A percentile compares a stretch with the other conserved stretches of the same genome.
phyloP scores from a whole-genome alignment of 2,113 vertebrate species.

The Leucopsar rothschildi region DNA sequence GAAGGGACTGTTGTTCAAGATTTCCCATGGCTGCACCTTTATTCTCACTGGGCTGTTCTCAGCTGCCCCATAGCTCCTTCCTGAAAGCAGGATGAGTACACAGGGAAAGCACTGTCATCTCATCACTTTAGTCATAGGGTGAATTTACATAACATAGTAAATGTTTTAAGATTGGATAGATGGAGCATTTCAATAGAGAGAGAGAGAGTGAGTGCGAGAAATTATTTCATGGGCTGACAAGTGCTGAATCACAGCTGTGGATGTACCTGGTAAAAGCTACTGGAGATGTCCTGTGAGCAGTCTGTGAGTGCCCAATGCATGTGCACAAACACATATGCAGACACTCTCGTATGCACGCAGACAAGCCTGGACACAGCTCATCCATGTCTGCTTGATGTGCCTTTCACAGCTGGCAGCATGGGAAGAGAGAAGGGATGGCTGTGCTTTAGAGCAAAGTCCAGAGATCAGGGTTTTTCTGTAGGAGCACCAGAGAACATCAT shows the following conservation, averaged over 20 bases:
- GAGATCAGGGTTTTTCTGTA: background rate
- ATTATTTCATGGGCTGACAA: background rate
- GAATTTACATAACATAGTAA: background rate
- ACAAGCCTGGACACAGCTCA: background rate
- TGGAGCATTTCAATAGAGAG: rapidly evolving
- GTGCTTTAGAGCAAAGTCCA: background rate
- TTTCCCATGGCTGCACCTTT: background rate
- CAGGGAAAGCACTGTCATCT: background rate
- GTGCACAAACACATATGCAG: background rate
- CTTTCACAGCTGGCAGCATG: background rate
- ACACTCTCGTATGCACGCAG: background rate
- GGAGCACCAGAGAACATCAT: background rate
- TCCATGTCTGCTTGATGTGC: too few relatives aligned
- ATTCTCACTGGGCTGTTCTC: rapidly evolving
- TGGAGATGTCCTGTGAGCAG: background rate
- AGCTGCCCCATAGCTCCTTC: background rate
- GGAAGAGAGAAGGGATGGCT: background rate
- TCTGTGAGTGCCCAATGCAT: background rate
- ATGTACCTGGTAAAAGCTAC: background rate
- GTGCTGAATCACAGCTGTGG: background rate
- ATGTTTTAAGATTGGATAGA: background rate
- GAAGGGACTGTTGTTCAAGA: background rate
- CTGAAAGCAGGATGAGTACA: background rate
- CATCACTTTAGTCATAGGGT: background rate
- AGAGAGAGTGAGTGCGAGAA: background rate